These are phyloP conservation scores for Lumbricus terrestris DNA, from an alignment of 2,888 invertebrate genomes.

Conservation along the genomic window DNA sequence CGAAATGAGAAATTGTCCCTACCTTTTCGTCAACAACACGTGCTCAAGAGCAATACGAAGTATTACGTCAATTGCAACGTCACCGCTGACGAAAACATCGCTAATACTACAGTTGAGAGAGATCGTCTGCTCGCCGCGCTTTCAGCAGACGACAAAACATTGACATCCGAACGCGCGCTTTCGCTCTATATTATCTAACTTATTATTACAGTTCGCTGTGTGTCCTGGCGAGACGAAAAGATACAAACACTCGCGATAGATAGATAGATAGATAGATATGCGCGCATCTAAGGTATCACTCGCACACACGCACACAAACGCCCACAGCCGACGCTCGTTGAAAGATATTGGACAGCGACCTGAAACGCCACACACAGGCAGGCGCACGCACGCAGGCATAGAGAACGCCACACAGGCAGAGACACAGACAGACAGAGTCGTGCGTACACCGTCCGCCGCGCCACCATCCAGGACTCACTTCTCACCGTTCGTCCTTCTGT, in stretches of 20 bases:
- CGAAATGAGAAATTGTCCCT: not conserved
- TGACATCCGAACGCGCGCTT: not conserved
- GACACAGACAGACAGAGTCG: not conserved
- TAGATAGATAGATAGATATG: not conserved
- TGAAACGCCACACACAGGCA: not conserved
- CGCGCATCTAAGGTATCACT: not conserved
- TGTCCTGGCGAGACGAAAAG: not conserved
- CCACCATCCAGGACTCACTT: not conserved
- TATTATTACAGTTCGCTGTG: too few species aligned
- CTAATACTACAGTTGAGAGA: too few species aligned
- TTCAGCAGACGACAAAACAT: not conserved
- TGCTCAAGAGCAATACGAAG: not conserved
- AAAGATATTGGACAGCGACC: constrained; percentile 3
- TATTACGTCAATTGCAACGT: not conserved
- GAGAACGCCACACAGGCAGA: not conserved
- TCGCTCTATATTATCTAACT: not conserved
- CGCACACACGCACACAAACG: not conserved
- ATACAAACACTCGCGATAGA: not conserved
- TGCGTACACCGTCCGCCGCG: not conserved
- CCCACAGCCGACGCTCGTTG: not conserved
- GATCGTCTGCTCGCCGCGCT: not conserved
- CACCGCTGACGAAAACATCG: not conserved
- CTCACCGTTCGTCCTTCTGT: not conserved
- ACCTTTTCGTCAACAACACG: not conserved
- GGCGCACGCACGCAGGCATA: not conserved